These are phyloP conservation scores for Crypturellus tataupa DNA, from an alignment of 2,797 vertebrate species.

Conservation along the genomic window DNA sequence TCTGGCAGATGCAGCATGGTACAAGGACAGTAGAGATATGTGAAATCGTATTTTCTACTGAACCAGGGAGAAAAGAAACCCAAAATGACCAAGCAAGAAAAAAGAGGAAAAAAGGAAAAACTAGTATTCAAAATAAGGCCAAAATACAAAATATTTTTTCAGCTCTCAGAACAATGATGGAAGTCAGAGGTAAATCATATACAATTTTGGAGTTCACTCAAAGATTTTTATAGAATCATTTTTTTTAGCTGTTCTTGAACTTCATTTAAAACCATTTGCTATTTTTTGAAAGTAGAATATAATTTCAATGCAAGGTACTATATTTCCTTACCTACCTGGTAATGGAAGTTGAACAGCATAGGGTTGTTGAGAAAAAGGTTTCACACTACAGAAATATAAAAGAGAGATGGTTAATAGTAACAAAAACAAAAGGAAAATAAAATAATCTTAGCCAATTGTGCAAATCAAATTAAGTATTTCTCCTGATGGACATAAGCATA, in stretches of 20 bases:
- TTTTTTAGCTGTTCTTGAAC: neutral
- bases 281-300: neutral
- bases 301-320: neutral
- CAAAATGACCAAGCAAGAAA: neutral
- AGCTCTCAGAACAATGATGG: neutral
- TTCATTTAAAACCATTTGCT: neutral
- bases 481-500: neutral
- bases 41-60: neutral
- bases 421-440: neutral
- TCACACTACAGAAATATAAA: slow-evolving; percentile 87
- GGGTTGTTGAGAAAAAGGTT: slow-evolving; percentile 94
- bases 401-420: neutral
- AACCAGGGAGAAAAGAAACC: neutral
- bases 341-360: slow-evolving; percentile 92
- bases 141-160: neutral
- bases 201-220: neutral
- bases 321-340: slow-evolving; percentile 85
- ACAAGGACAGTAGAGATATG: neutral
- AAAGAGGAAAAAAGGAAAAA: neutral
- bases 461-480: neutral
- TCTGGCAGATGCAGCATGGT: neutral
- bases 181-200: neutral
- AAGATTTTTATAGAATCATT: neutral
- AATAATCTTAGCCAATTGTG: neutral
- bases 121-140: neutral